Evolutionary conservation across 2,113 vertebrate species (phyloP), one percentile per base, ranked within the genome.

Genomic region (Phalacrocorax brasilianus): DNA sequence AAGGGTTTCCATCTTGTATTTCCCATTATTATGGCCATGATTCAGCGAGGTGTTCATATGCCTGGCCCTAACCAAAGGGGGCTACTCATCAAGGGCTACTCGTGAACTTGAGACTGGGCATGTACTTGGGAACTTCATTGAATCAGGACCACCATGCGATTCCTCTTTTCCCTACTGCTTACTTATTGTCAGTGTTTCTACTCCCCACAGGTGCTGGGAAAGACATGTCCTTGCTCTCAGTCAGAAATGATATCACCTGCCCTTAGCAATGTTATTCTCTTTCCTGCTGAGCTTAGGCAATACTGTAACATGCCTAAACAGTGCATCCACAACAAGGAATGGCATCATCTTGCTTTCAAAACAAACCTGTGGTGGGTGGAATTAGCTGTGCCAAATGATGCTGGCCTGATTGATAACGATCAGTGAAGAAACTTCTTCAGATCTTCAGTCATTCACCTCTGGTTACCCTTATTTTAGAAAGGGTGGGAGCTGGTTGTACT

Each of bases 311-410:
- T 95, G 95, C 94, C 96, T 97, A 88, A 97, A 96, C 95, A 92
- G 40, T 85, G 93, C 89, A 96, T 96, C 89, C 95, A 94, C 85
- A 92, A 93, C 90, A 92, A 94, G 86, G 93, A 93, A 91, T 92
- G 92, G 92, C 83, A 95, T 96, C 91, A 92, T 61, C 93, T 82
- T 97, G 90, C 95, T 94, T 97, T 97, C 95, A 97, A 97, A 97
- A 97, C 89, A 95, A 91, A 74, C 75, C 91, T 32, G 55, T 91
- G 81, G 93, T 95, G 93, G 95, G 97, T 93, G 95, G 93, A 95
- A 96, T 92, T 78, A 95, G 89, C 67, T 89, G 52, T 66, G 89
- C 63, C 11, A 58, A 85, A 58, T 91, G 78, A 85, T 85, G 82
- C 40, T 67, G 86, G 59, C 84, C 87, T 91, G 85, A 42, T 59